Conservation (phyloP, 2,113 vertebrate species). For the Rhombomys opimus region DNA sequence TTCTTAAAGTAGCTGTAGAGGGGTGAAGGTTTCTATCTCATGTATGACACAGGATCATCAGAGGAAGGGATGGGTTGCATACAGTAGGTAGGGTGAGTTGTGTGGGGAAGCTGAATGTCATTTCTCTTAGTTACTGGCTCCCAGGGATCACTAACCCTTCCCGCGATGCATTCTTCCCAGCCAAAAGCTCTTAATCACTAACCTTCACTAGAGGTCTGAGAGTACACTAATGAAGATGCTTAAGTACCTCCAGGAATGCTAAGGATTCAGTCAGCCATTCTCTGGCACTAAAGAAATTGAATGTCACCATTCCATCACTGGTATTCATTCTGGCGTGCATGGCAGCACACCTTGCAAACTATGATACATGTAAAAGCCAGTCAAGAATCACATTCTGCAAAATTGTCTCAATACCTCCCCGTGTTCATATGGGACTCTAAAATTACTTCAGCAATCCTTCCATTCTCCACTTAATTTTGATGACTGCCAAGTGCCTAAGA, state of each 20-base stretch:
- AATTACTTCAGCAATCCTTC: conserved; percentile 6
- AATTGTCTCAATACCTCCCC: conserved; percentile 17
- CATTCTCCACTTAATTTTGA: not conserved
- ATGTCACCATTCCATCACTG: not conserved
- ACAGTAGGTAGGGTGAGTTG: not conserved
- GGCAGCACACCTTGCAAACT: not conserved
- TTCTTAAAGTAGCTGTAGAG: not conserved
- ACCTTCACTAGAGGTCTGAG: conserved; percentile 30
- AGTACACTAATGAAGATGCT: conserved; percentile 49
- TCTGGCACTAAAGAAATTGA: not conserved
- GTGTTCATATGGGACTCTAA: not conserved
- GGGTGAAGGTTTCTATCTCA: not conserved
- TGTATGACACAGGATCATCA: not conserved
- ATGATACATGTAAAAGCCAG: not conserved
- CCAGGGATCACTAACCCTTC: conserved; percentile 53
- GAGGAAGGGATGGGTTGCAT: not conserved
- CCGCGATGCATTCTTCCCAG: conserved; percentile 67
- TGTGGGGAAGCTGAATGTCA: not conserved
- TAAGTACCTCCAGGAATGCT: conserved; percentile 48
- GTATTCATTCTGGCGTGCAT: not conserved
- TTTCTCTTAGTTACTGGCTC: conserved; percentile 67
- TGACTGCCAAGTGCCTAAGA: not conserved
- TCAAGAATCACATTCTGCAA: conserved; percentile 1
- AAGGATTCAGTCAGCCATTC: not conserved
- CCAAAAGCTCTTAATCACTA: conserved; percentile 60